Evolutionary conservation across 1,140 invertebrate genomes (phyloP).

Genomic region (Plodia interpunctella): DNA sequence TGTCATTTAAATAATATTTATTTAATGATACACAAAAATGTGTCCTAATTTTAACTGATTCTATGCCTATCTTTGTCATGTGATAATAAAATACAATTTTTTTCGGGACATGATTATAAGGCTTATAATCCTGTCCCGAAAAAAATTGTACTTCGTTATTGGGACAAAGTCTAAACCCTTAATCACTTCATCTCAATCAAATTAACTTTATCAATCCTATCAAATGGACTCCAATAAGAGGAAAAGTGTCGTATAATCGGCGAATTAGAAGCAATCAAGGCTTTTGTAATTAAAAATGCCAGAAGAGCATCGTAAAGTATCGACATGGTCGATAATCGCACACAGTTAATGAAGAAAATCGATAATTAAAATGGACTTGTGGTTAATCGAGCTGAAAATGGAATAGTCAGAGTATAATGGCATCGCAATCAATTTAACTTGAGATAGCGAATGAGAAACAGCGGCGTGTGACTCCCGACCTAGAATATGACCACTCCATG

Average conservation of each 20-base stretch:
- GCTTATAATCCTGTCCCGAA: too few species aligned
- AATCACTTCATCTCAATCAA: slow-evolving; percentile 4
- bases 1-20: not conserved
- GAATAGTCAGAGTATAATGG: slow-evolving; percentile 32
- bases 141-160: too few species aligned
- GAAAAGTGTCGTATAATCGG: slow-evolving; percentile 38
- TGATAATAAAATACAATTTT: too few species aligned
- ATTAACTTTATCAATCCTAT: slow-evolving; percentile 27
- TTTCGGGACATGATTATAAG: too few species aligned
- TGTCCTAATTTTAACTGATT: too few species aligned
- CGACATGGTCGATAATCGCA: slow-evolving; percentile 67
- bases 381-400: slow-evolving; percentile 71
- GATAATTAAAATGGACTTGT: slow-evolving; percentile 58
- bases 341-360: slow-evolving; percentile 67
- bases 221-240: slow-evolving; percentile 32
- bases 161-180: too few species aligned
- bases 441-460: not conserved
- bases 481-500: too few species aligned
- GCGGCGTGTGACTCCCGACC: too few species aligned
- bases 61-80: too few species aligned
- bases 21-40: too few species aligned
- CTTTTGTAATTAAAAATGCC: slow-evolving; percentile 53
- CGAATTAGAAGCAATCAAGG: slow-evolving; percentile 48
- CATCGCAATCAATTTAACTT: not conserved
- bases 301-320: slow-evolving; percentile 53